phyloP scores from a whole-genome alignment of 1,140 invertebrate genomes.

The Gryon sp. region DNA sequence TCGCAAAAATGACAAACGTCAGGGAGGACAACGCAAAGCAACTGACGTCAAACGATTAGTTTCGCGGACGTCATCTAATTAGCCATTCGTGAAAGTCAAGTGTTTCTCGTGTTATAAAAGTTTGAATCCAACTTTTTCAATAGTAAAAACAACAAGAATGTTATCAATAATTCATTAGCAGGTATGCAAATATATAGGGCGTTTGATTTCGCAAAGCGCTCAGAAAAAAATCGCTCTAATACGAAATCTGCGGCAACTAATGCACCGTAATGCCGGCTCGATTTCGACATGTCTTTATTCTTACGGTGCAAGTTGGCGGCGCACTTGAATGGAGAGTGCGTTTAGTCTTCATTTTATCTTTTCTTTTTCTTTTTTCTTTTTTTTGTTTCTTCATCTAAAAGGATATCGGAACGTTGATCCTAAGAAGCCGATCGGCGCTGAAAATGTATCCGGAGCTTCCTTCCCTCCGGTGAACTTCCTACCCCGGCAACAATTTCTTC shows the following conservation, averaged over 20 bases:
- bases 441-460: conserved; percentile 36
- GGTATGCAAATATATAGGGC: conserved; percentile 46
- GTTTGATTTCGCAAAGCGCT: conserved; percentile 38
- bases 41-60: conserved; percentile 24
- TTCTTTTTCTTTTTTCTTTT: no score
- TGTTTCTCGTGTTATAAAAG: conserved; percentile 16
- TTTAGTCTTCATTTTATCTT: conserved; percentile 3
- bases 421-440: neutral
- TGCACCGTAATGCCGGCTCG: conserved; percentile 22
- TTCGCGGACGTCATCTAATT: conserved; percentile 43
- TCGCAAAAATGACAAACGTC: conserved; percentile 18
- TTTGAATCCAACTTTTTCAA: conserved; percentile 7
- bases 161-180: conserved; percentile 54
- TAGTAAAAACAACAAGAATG: conserved; percentile 47
- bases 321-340: neutral
- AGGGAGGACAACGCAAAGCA: neutral
- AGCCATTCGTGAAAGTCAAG: conserved; percentile 42
- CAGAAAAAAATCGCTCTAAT: conserved; percentile 19
- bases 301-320: neutral
- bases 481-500: conserved; percentile 41
- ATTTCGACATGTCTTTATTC: conserved; percentile 23
- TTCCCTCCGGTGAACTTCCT: conserved; percentile 47
- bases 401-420: neutral
- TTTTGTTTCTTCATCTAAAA: no score
- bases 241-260: conserved; percentile 23